Conservation (phyloP, 2,888 invertebrate genomes). For the Ophioninae sp. region DNA sequence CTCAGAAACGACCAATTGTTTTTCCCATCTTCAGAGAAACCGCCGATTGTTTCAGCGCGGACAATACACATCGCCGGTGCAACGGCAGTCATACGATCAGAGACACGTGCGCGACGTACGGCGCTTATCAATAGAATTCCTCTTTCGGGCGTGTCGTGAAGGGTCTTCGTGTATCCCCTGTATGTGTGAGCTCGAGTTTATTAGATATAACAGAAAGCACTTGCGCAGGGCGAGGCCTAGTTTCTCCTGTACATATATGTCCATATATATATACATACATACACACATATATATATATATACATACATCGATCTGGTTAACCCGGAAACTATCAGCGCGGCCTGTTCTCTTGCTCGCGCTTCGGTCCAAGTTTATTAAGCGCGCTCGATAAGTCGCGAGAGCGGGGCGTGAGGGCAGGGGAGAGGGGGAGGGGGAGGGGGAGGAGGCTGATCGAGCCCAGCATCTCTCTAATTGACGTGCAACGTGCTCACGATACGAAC, state of each 20-base stretch:
- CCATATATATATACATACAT: not conserved
- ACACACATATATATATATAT: not conserved
- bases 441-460: slow-evolving; percentile 40
- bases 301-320: slow-evolving; percentile 46
- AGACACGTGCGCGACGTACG: too few species aligned
- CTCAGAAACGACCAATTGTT: too few species aligned
- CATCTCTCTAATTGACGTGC: slow-evolving; percentile 63
- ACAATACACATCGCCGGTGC: not conserved
- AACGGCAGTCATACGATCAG: not conserved
- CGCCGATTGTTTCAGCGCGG: too few species aligned
- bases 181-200: slow-evolving; percentile 4
- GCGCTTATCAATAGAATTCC: slow-evolving; percentile 18
- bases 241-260: slow-evolving; percentile 41
- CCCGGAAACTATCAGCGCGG: slow-evolving; percentile 59
- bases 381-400: slow-evolving; percentile 59
- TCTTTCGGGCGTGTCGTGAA: slow-evolving; percentile 40
- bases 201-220: slow-evolving; percentile 37
- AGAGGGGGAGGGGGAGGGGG: slow-evolving; percentile 3
- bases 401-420: slow-evolving; percentile 4
- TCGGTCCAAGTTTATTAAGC: slow-evolving; percentile 63
- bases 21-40: too few species aligned
- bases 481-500: slow-evolving; percentile 43
- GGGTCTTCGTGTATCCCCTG: slow-evolving; percentile 1
- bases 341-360: slow-evolving; percentile 51
- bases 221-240: slow-evolving; percentile 55